Conservation (phyloP, 2,113 vertebrate genomes). For the Engystomops pustulosus region DNA sequence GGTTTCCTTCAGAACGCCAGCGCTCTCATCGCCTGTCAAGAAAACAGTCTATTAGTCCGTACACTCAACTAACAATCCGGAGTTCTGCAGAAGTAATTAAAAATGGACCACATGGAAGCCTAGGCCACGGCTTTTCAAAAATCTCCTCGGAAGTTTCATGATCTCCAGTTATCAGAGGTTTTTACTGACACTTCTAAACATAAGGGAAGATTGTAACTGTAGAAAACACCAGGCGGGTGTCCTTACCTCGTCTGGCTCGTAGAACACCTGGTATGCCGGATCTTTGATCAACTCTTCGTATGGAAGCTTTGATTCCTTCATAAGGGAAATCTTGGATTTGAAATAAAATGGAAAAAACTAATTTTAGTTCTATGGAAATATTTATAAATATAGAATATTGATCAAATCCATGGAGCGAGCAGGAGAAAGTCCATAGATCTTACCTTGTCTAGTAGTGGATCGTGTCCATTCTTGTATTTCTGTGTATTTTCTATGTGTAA, state of each 20-base stretch:
- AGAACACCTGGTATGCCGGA: slow-evolving; percentile 72
- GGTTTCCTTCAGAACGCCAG: slow-evolving; percentile 20
- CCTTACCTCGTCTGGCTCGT: slow-evolving; percentile 81
- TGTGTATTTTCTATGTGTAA: slow-evolving; percentile 77
- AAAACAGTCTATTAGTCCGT: neutral
- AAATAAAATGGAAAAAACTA: no score
- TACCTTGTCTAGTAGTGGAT: slow-evolving; percentile 81
- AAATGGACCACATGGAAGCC: no score
- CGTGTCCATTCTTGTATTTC: slow-evolving; percentile 68
- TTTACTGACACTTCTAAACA: no score
- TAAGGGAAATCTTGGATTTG: slow-evolving; percentile 74
- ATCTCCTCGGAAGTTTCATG: no score
- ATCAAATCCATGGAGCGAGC: no score
- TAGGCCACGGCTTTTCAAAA: no score
- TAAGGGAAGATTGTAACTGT: no score
- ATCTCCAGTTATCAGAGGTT: no score
- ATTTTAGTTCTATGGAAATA: no score
- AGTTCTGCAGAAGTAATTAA: no score
- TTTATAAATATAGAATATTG: no score
- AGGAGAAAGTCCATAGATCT: no score
- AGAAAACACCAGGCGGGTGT: neutral
- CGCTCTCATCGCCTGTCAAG: slow-evolving; percentile 29
- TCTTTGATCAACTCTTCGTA: slow-evolving; percentile 72
- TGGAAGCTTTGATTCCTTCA: slow-evolving; percentile 78
- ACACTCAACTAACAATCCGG: neutral